Conservation (phyloP, 2,113 vertebrate species). For the Sebastes fasciatus region DNA sequence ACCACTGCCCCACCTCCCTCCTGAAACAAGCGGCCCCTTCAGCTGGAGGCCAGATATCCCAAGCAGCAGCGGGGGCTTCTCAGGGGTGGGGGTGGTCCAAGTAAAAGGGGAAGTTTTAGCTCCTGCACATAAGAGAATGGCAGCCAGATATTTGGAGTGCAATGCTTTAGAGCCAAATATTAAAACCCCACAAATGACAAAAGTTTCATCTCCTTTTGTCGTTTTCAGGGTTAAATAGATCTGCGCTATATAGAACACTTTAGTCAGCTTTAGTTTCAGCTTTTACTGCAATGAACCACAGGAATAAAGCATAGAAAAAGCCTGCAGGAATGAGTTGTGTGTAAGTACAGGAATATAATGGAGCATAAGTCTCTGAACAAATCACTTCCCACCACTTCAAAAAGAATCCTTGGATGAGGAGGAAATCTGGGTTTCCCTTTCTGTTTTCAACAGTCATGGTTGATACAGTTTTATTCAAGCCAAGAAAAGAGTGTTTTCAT, state of each 20-base stretch:
- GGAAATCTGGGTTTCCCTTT: conserved; percentile 1
- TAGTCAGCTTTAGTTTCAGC: background rate
- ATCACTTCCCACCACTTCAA: conserved; percentile 13
- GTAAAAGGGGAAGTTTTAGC: conserved; percentile 65
- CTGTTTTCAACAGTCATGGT: background rate
- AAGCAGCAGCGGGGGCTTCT: conserved; percentile 77
- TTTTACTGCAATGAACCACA: background rate
- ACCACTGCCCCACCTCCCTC: conserved; percentile 66
- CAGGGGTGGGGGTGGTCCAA: conserved; percentile 47
- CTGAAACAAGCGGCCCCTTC: conserved; percentile 88
- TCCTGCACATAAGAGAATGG: conserved; percentile 35
- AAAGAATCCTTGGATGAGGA: background rate
- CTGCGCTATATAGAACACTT: background rate
- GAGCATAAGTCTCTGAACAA: conserved; percentile 22
- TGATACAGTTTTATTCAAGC: background rate
- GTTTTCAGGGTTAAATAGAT: background rate
- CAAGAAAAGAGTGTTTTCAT: conserved; percentile 32
- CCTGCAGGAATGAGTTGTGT: conserved; percentile 40
- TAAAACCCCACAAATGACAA: background rate
- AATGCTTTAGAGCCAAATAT: background rate
- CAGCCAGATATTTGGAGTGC: conserved; percentile 20
- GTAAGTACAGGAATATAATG: conserved; percentile 16
- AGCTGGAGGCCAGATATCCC: conserved; percentile 88
- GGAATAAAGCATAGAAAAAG: conserved; percentile 18
- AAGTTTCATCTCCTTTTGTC: background rate